phyloP scores from a whole-genome alignment of 2,888 invertebrate genomes.

The Endomychus coccineus region DNA sequence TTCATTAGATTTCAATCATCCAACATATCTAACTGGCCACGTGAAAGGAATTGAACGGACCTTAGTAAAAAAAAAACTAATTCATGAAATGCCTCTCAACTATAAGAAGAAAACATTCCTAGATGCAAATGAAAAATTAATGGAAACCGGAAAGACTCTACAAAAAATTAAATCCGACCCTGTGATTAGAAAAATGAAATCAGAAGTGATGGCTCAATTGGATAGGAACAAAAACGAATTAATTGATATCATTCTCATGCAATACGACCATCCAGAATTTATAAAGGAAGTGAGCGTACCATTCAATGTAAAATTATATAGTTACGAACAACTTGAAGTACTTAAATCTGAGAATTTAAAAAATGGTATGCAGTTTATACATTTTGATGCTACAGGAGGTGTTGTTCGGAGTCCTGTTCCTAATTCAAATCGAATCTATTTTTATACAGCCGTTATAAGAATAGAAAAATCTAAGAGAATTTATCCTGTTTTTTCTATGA shows the following conservation, averaged over 20 bases:
- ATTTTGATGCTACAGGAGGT: slow-evolving; percentile 5
- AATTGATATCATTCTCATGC: slow-evolving; percentile 1
- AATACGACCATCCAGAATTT: slow-evolving; percentile 1
- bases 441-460: slow-evolving; percentile 3
- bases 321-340: not conserved
- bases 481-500: slow-evolving; percentile 3
- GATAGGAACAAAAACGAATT: slow-evolving; percentile 5
- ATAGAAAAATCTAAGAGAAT: not conserved
- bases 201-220: not conserved
- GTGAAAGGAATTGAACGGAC: too few species aligned
- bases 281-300: slow-evolving; percentile 1
- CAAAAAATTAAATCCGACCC: too few species aligned
- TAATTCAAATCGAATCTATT: not conserved
- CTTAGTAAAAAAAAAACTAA: too few species aligned
- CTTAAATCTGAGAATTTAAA: not conserved
- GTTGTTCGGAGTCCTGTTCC: not conserved
- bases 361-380: not conserved
- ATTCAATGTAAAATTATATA: slow-evolving; percentile 1
- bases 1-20: too few species aligned
- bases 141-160: too few species aligned
- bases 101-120: too few species aligned
- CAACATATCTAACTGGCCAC: too few species aligned
- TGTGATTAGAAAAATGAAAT: too few species aligned
- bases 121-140: too few species aligned
- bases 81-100: too few species aligned